Base-by-base conservation (phyloP, 2,113 vertebrate genomes). In the Reinhardtius hippoglossoides region DNA sequence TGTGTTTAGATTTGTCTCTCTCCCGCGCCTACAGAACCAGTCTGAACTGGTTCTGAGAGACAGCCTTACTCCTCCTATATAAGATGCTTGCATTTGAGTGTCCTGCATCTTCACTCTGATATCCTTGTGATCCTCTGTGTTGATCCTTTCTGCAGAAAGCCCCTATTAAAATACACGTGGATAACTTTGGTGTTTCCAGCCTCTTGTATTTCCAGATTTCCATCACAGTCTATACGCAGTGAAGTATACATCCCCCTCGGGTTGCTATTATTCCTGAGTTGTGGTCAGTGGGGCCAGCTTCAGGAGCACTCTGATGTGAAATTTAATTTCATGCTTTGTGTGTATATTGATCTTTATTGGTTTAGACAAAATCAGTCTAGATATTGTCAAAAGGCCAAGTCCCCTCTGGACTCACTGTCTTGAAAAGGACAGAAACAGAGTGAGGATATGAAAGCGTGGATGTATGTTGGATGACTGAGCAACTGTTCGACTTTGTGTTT, bases 301-400 rank as follows among this genome's bases (percentile, higher is more conserved):
- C 7, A 40, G 68, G 35, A 82, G 86, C 83, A 78, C 75, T 85
- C 82, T 80, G 68, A 80, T 84, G 85, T 83, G 80, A 91, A 91
- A 92, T 89, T 90, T 86, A 65, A 92, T 93, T 92, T 92, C 91
- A 92, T 83, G 89, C 87, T 91, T 92, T 87, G 77, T 82, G 83
- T 91, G 50, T 77, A 64, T 75, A 88, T 92, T 85, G 90, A 93
- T 91, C 88, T 82, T 62, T 82, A 83, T 89, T 77, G 74, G 83
- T 78, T 90, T 72, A 63, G 81, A 87, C 66, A 63, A 85, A 87
- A 92, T 81, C 84, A 80, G 69, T 88, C 81, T 82, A 67, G 76
- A 79, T 54, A 63, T 74, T 83, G 81, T 83, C 78, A 87, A 87
- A 84, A 84, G 68, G 77, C 76, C 73, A 82, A 78, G 70, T 71